Base-by-base conservation (phyloP, 2,797 vertebrate species). In the Oreonectes daqikongensis region DNA sequence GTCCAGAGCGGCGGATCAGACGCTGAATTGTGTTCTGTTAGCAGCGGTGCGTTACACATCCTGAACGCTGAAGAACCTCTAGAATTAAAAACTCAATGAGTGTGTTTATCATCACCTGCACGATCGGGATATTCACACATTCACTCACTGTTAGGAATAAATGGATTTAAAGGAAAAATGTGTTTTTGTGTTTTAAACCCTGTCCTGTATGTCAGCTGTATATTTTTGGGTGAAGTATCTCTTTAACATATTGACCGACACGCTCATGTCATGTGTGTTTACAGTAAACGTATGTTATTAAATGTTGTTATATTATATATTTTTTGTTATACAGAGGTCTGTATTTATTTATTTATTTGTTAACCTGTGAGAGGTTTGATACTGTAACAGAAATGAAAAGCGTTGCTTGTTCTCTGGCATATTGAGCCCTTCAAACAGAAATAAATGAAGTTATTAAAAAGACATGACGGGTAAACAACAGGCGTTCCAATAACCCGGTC, bases 371-470 rank as follows among this genome's bases (percentile, higher is more conserved):
- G 22, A 60, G 17, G 15, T 26, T 55, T 30, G 52, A 71, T 38
- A 5, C 24, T 59, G n/a, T 42, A 11, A 42, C 69, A 71, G 52
- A 44, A 44, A 71, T 40, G 12, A 68, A 80, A 75, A 57, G 15
- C 63, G 70, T 35, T 1, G 52, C 77, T 79, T 60, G 65, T 52
- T 35, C 69, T 80, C 70, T 5, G 70, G 78, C 66, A 35, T 42
- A 42, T 63, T 68, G 75, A 83, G 66, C 75, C 77, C 74, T 72
- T 80, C 75, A 66, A 77, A 66, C 61, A 46, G 77, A 72, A 82
- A 75, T 81, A 75, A 81, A 80, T 75, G 20, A 69, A 68, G 77
- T 78, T 66, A 81, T 86, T 82, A 83, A 77, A 75, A 69, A 65
- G 61, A 71, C 65, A 46, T 66, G 71, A 74, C 82, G 82, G 82